Evolutionary conservation across 1,140 invertebrate species (phyloP).

Genomic region (Physella acuta): DNA sequence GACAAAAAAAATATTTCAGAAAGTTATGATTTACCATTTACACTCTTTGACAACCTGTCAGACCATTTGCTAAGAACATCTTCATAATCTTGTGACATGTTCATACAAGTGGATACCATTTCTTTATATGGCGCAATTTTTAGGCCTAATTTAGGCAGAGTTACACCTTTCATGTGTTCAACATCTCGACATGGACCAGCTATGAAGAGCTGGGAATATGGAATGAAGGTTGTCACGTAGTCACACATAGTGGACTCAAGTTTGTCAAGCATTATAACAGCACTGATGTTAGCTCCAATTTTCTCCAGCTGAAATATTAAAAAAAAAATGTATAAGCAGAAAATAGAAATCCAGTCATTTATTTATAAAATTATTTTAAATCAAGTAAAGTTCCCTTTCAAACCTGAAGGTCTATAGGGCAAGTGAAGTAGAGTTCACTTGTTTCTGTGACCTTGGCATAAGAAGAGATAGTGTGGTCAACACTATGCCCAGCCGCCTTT

Average conservation of each 20-base stretch:
- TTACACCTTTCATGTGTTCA: slow-evolving; percentile 1
- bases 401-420: too few species aligned
- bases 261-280: slow-evolving; percentile 3
- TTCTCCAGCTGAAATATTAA: slow-evolving; percentile 7
- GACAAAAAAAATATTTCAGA: too few species aligned
- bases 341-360: too few species aligned
- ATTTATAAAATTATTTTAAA: too few species aligned
- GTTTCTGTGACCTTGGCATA: too few species aligned
- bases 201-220: slow-evolving; percentile 19
- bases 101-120: slow-evolving; percentile 13
- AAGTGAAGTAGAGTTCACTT: too few species aligned
- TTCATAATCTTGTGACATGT: slow-evolving; percentile 8
- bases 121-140: slow-evolving; percentile 14
- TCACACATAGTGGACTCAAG: slow-evolving; percentile 19
- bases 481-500: too few species aligned
- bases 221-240: slow-evolving; percentile 19
- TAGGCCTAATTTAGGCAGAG: slow-evolving; percentile 13
- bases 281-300: slow-evolving; percentile 6
- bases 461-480: too few species aligned
- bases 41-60: background rate
- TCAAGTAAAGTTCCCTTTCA: too few species aligned
- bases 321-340: too few species aligned
- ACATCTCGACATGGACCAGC: background rate
- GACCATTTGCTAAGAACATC: slow-evolving; percentile 10
- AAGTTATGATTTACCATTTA: background rate